A percentile compares a stretch with the other conserved stretches of the same genome.
Conservation (phyloP, 2,797 vertebrate genomes). For the Kryptopterus vitreolus region DNA sequence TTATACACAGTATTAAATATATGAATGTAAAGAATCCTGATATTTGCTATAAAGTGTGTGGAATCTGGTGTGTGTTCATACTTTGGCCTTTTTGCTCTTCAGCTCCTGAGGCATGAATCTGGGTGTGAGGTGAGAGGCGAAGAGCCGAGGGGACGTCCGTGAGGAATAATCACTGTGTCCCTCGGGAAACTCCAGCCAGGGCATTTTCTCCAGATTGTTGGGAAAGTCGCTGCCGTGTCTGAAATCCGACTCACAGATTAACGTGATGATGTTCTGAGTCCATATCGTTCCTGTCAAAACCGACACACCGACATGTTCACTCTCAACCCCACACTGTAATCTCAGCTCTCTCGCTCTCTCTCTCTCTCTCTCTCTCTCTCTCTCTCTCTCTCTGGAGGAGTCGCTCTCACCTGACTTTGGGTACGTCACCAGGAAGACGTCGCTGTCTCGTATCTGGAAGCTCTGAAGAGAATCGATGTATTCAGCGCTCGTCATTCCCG, state of each 20-base stretch:
- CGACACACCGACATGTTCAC: too few species aligned
- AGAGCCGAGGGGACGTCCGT: constrained; percentile 62
- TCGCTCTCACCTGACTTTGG: constrained; percentile 68
- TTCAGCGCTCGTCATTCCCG: constrained; percentile 48
- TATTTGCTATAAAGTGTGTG: background rate
- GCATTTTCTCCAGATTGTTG: constrained; percentile 64
- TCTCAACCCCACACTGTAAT: too few species aligned
- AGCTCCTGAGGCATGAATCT: constrained; percentile 61
- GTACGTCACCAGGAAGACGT: constrained; percentile 67
- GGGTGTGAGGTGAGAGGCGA: constrained; percentile 63
- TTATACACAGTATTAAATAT: too few species aligned
- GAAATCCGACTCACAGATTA: constrained; percentile 53
- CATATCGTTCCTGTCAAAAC: constrained; percentile 68
- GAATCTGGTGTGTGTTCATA: background rate
- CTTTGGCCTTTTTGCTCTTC: constrained; percentile 62
- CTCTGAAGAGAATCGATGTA: constrained; percentile 67
- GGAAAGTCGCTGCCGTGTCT: constrained; percentile 16
- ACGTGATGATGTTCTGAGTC: constrained; percentile 67
- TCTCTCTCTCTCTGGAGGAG: background rate
- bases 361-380: too few species aligned
- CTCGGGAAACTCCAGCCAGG: constrained; percentile 62
- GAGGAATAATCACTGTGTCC: constrained; percentile 44
- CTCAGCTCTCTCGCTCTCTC: too few species aligned
- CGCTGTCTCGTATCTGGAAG: constrained; percentile 64
- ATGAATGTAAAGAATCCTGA: too few species aligned